Evolutionary conservation across 2,113 vertebrate genomes (phyloP).

Genomic region (Corythaixoides concolor): DNA sequence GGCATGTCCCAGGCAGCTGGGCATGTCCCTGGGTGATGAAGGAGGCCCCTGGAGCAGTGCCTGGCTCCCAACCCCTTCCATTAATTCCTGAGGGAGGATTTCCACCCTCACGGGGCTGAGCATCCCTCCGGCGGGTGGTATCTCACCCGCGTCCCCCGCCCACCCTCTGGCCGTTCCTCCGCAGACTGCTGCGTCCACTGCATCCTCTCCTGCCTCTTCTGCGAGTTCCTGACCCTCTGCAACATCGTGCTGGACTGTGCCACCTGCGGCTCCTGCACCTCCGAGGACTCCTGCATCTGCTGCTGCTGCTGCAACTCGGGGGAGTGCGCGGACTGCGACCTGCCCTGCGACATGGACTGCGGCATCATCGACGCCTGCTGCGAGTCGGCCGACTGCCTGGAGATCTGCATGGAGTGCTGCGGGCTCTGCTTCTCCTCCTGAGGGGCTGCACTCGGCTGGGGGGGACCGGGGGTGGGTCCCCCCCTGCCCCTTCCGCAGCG

Average conservation of each 20-base stretch:
- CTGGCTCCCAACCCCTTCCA: neutral
- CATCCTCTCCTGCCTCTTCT: constrained; percentile 98
- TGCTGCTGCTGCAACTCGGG: constrained; percentile 92
- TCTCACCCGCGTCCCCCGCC: neutral
- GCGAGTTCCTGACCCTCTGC: constrained; percentile 96
- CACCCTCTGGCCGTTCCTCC: neutral
- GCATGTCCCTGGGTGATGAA: neutral
- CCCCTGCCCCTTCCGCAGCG: fast-evolving
- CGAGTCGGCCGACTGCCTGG: constrained; percentile 97
- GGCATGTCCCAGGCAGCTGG: no score
- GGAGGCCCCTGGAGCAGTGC: neutral
- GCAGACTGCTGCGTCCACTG: constrained; percentile 97
- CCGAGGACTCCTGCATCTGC: constrained; percentile 92
- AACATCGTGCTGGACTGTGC: constrained; percentile 96
- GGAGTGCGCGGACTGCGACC: constrained; percentile 93
- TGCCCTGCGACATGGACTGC: constrained; percentile 98
- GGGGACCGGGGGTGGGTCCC: fast-evolving
- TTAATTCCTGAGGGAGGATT: neutral
- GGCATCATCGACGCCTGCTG: constrained; percentile 99
- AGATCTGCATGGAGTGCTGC: constrained; percentile 99
- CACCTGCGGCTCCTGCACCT: constrained; percentile 93
- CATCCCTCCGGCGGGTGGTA: fast-evolving
- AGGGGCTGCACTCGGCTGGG: neutral
- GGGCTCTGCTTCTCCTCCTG: constrained; percentile 98
- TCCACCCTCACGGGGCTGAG: fast-evolving